Conservation (phyloP, 1,140 invertebrate genomes). For the Drusus annulatus region DNA sequence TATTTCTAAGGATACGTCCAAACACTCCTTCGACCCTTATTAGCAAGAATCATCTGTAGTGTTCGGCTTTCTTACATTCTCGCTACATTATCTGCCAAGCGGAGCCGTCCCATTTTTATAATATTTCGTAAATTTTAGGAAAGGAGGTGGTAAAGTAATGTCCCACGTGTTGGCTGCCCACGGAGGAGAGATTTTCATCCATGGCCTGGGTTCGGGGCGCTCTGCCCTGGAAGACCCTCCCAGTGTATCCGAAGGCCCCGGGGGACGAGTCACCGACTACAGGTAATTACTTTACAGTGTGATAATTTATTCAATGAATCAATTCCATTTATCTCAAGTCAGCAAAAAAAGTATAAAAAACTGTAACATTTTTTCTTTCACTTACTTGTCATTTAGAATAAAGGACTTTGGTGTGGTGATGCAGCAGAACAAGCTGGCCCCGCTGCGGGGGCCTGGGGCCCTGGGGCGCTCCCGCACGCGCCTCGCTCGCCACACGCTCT, state of each 20-base stretch:
- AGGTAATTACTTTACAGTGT: constrained; percentile 64
- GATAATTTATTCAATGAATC: too few species aligned
- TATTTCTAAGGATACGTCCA: too few species aligned
- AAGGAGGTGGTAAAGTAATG: constrained; percentile 89
- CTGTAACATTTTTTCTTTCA: too few species aligned
- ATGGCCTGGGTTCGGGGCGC: constrained; percentile 87
- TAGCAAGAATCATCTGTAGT: too few species aligned
- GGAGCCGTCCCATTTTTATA: too few species aligned
- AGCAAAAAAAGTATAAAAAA: too few species aligned
- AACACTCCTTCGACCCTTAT: too few species aligned
- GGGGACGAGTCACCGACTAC: constrained; percentile 95
- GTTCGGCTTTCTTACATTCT: too few species aligned
- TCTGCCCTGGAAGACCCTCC: constrained; percentile 96
- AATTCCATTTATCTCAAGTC: too few species aligned
- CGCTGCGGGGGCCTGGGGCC: constrained; percentile 71
- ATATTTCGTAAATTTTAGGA: constrained; percentile 65
- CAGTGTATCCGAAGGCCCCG: constrained; percentile 93
- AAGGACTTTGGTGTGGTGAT: constrained; percentile 91
- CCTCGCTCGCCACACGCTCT: constrained; percentile 85
- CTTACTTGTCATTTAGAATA: constrained; percentile 74
- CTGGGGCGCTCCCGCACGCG: constrained; percentile 78
- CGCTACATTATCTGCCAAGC: too few species aligned
- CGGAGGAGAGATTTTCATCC: constrained; percentile 97
- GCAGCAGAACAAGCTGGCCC: constrained; percentile 86
- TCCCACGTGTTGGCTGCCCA: constrained; percentile 95